Evolutionary conservation across 2,113 vertebrate genomes (phyloP), one percentile per base, ranked within the genome.

Genomic region (Tychaedon coryphoeus): DNA sequence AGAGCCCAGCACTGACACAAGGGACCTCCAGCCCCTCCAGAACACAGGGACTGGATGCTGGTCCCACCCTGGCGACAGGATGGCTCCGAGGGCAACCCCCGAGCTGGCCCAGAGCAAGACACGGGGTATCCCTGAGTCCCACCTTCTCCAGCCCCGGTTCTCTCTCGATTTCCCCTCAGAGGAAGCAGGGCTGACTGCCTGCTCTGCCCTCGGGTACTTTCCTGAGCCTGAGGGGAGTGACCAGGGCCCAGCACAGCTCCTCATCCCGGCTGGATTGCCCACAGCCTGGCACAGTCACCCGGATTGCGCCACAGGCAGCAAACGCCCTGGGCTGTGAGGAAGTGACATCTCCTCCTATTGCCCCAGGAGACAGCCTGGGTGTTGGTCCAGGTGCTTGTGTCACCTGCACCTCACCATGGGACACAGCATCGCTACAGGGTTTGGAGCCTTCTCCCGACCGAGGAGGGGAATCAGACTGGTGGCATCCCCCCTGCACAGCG

Each of bases 401-500:
- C 86, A 90, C 56, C 66, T 16, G 50, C 80, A 53, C 62, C 53
- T 76, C 31, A 1, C 34, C 71, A 3, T 1, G 2, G 34, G 29
- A 72, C 18, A 4, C 2, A 19, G 66, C 58, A 17, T 5, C 10
- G 1, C 50, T 53, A 2, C 2, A 7, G 5, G 1, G 24, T 34
- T 60, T 8, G 1, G 33, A 86, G 11, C 38, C 38, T 89, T 47
- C n/a, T 16, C 33, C 43, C 0, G 0, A 7, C 16, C 33, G 5
- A 65, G 25, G 26, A 34, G 60, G 28, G 29, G 28, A 26, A 50
- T 12, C 10, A 8, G 28, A 5, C 22, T 14, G 31, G 24, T 9
- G 28, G 4, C 54, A 74, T 43, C 15, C 8, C 22, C 17, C 1
- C 54, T 36, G 36, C 15, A 9, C 1, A 0, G 12, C 0, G 0